Evolutionary conservation across 2,797 vertebrate species (phyloP).

Genomic region (Syngnathus acus): DNA sequence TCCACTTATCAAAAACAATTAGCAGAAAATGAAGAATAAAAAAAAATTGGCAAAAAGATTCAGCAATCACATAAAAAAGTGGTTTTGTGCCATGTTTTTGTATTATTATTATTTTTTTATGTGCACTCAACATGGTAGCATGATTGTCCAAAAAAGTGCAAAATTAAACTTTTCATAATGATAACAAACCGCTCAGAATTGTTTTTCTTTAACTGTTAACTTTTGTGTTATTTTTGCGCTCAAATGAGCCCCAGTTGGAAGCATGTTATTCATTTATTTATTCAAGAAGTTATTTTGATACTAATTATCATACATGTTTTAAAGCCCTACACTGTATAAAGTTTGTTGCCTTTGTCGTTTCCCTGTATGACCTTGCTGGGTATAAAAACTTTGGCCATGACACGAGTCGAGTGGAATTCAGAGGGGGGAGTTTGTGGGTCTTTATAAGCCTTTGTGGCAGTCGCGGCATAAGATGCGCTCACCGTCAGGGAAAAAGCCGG

Average conservation of each 20-base stretch:
- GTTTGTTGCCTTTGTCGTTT: constrained; percentile 9
- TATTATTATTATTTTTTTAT: constrained; percentile 34
- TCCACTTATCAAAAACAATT: neutral
- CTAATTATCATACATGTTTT: neutral
- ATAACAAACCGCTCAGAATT: constrained; percentile 9
- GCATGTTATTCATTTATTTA: neutral
- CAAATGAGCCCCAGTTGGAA: neutral
- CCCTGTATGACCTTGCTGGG: constrained; percentile 36
- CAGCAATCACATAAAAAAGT: constrained; percentile 38
- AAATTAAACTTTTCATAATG: constrained; percentile 34
- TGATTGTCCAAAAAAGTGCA: constrained; percentile 61
- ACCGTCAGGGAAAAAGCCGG: constrained; percentile 90
- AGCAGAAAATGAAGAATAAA: constrained; percentile 1
- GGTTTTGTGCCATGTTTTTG: constrained; percentile 15
- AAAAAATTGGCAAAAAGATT: constrained; percentile 31
- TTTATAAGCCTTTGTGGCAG: constrained; percentile 83
- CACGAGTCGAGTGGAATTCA: constrained; percentile 6
- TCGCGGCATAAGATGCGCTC: constrained; percentile 92
- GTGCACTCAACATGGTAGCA: constrained; percentile 50
- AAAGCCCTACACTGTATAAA: neutral
- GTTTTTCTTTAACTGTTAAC: constrained; percentile 12
- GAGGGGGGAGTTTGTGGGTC: neutral
- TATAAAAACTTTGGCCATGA: constrained; percentile 21
- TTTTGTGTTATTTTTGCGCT: constrained; percentile 15
- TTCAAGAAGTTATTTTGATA: neutral